Evolutionary conservation across 2,113 vertebrate genomes (phyloP).

Genomic region (Cyanocitta stelleri): DNA sequence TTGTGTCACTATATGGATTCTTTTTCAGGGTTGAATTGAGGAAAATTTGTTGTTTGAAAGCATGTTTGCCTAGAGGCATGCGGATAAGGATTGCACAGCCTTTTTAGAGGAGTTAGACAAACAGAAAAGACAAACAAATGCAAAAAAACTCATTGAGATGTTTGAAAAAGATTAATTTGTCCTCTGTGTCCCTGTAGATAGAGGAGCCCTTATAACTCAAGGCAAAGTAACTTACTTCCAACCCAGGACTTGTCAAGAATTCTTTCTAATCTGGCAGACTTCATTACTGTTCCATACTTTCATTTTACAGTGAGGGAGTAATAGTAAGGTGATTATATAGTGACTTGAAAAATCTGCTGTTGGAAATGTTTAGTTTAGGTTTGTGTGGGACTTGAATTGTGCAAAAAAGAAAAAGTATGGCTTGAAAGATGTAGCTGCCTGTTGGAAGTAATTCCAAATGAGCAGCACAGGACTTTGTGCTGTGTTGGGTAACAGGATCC

Average conservation of each 20-base stretch:
- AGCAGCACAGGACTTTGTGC: fast-evolving
- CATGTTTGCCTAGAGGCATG: not conserved
- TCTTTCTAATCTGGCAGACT: not conserved
- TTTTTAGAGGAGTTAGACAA: not conserved
- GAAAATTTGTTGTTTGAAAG: not conserved
- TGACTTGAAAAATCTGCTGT: not conserved
- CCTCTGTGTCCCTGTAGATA: not conserved
- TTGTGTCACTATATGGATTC: not conserved
- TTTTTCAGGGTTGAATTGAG: not conserved
- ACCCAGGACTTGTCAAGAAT: not conserved
- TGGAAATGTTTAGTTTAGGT: not conserved
- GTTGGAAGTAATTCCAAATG: not conserved
- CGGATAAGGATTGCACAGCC: not conserved
- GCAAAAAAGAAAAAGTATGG: fast-evolving
- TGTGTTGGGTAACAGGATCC: not conserved
- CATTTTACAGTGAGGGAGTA: not conserved
- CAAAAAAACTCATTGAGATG: not conserved
- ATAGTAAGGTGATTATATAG: not conserved
- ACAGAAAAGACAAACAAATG: not conserved
- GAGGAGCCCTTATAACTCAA: not conserved
- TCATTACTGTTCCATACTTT: not conserved
- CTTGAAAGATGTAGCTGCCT: not conserved
- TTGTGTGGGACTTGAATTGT: not conserved
- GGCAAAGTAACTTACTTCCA: not conserved
- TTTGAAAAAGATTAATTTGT: not conserved